Percentiles rank a stretch among this genome's conserved stretches.
These are phyloP conservation scores for Polyommatus iphigenia DNA, from an alignment of 2,888 invertebrate species.

Conservation along the genomic window DNA sequence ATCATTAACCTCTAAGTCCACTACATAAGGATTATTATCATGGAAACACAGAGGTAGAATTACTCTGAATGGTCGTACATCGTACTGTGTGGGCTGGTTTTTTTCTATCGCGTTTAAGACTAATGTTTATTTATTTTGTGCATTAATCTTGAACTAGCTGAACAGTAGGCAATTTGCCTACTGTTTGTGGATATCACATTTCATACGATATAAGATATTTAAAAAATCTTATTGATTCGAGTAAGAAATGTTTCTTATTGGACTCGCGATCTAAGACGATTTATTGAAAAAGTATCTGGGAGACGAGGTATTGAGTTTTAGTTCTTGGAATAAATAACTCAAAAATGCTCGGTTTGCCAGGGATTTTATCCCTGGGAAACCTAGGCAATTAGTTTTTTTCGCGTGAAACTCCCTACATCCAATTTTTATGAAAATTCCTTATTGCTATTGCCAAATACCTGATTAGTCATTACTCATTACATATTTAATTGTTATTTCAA, in stretches of 20 bases:
- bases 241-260: neutral
- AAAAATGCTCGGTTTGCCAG: too few relatives aligned
- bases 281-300: neutral
- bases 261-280: neutral
- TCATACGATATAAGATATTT: neutral
- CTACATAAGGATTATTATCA: neutral
- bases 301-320: too few relatives aligned
- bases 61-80: neutral
- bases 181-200: conserved; percentile 13
- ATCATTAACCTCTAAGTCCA: neutral
- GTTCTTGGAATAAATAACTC: too few relatives aligned
- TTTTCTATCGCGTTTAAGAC: conserved; percentile 25
- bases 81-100: conserved; percentile 37
- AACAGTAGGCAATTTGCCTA: conserved; percentile 21
- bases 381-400: too few relatives aligned
- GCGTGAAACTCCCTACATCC: too few relatives aligned
- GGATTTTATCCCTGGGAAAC: too few relatives aligned
- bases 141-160: conserved; percentile 32
- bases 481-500: too few relatives aligned
- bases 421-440: too few relatives aligned
- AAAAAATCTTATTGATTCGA: neutral
- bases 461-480: too few relatives aligned
- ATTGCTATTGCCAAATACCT: too few relatives aligned
- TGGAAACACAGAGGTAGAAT: neutral
- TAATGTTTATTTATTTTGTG: conserved; percentile 30